Evolutionary conservation across 2,888 invertebrate genomes (phyloP).

Genomic region (Subacronicta megacephala): DNA sequence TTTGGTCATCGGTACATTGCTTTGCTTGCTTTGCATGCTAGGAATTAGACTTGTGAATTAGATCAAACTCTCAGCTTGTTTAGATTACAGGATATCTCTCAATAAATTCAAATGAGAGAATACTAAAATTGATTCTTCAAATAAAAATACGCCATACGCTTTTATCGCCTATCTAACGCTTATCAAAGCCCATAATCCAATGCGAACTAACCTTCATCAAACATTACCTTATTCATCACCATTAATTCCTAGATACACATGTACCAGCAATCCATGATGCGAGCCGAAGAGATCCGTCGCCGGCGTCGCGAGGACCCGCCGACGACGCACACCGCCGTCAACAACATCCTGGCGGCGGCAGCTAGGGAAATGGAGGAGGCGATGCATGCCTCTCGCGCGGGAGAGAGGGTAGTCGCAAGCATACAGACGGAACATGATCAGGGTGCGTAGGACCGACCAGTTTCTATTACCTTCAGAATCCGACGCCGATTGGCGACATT

Average conservation of each 20-base stretch:
- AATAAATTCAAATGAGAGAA: no score
- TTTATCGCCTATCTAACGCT: conserved; percentile 26
- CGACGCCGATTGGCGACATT: no score
- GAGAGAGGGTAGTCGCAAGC: conserved; percentile 73
- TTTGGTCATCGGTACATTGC: no score
- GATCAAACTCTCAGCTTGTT: no score
- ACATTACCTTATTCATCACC: conserved; percentile 46
- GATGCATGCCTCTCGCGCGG: conserved; percentile 65
- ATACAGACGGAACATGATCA: conserved; percentile 85
- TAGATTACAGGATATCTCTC: no score
- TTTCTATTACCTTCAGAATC: no score
- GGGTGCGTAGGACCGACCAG: conserved; percentile 59
- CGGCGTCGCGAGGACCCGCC: conserved; percentile 81
- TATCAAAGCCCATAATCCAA: conserved; percentile 5
- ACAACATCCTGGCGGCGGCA: conserved; percentile 85
- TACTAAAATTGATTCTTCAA: no score
- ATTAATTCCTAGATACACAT: conserved; percentile 79
- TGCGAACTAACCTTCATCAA: conserved; percentile 41
- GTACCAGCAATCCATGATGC: conserved; percentile 89
- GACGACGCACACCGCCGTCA: conserved; percentile 84
- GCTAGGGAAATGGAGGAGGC: conserved; percentile 87
- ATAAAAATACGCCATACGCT: no score
- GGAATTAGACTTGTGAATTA: no score
- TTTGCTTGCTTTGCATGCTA: no score
- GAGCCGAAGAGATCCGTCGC: conserved; percentile 82